Evolutionary conservation across 2,888 invertebrate species (phyloP).

Genomic region (Palloptera scutellata): DNA sequence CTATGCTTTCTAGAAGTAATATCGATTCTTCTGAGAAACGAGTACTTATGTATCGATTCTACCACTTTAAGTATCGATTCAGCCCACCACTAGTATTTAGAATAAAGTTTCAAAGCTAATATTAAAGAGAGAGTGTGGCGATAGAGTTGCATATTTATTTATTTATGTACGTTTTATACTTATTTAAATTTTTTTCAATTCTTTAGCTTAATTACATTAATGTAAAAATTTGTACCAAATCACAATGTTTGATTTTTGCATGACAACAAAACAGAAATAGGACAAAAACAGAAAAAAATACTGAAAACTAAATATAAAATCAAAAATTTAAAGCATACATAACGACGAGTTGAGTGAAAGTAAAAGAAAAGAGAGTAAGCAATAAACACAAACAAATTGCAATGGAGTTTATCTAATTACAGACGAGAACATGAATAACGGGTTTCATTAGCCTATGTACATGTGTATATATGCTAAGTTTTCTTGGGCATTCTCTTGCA

Average conservation of each 20-base stretch:
- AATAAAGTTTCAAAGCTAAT: conserved; percentile 42
- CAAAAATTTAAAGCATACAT: conserved; percentile 3
- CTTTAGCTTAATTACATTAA: conserved; percentile 26
- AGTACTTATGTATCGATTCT: too few species aligned
- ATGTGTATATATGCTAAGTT: too few species aligned
- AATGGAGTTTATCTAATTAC: too few species aligned
- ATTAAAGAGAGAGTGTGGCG: conserved; percentile 38
- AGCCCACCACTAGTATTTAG: conserved; percentile 33
- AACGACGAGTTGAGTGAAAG: too few species aligned
- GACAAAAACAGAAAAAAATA: conserved; percentile 26
- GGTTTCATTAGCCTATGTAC: too few species aligned
- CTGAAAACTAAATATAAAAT: conserved; percentile 33
- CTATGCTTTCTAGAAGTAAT: too few species aligned
- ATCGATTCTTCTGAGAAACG: too few species aligned
- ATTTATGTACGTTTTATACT: background rate
- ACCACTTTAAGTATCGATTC: too few species aligned
- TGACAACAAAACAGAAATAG: conserved; percentile 31
- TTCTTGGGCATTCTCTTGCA: too few species aligned
- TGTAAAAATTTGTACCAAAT: conserved; percentile 49
- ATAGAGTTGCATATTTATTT: conserved; percentile 31
- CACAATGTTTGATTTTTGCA: conserved; percentile 46
- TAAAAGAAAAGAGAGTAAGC: too few species aligned
- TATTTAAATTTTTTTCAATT: conserved; percentile 23
- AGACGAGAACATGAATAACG: too few species aligned
- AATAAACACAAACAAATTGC: too few species aligned